Evolutionary conservation across 1,140 invertebrate species (phyloP), one percentile per base, ranked within the genome.

Genomic region (Drosophila nannoptera): DNA sequence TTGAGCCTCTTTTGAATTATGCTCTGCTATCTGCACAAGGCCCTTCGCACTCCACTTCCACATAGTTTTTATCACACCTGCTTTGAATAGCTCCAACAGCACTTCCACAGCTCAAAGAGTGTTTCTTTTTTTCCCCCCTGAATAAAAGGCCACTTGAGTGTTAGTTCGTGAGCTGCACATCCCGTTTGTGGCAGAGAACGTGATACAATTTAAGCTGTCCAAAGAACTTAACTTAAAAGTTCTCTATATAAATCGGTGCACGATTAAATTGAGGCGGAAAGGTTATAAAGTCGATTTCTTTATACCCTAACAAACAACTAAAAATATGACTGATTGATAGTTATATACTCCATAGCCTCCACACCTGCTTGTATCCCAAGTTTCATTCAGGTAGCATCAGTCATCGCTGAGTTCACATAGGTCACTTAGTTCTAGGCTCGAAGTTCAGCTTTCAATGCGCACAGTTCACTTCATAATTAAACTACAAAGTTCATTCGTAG

Each of bases 1-100:
- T 83, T 83, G 69, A 69, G 73, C 40, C 73, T 68, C 74, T 70
- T 82, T 82, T 81, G 69, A 81, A 81, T 81, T 77, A 73, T 76
- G 61, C 69, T 74, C 61, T 45, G 55, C 74, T 81, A 82, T 81
- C 62, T 77, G 50, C 74, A 38, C 69, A 73, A 12, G 61, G 42
- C 29, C 29, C 56, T 33, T 32, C 22, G 22, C 22, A 31, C 76
- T 69, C 74, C 74, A 77, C 60, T 68, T 53, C 66, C 50, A 60
- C 50, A 32, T 36, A 32, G n/a, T 78, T 72, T 76, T 82, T 83
- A 83, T 84, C 78, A 73, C 80, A 84, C 76, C 76, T 84, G 76
- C 69, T 75, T 82, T 76, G 75, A 71, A 69, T 82, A 64, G 67
- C 56, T 35, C n/a, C 35, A 45, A 1, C 58, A 46, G 42, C 45